Evolutionary conservation across 2,888 invertebrate species (phyloP), one percentile per base, ranked within the genome.

Genomic region (Tetranychus truncatus): DNA sequence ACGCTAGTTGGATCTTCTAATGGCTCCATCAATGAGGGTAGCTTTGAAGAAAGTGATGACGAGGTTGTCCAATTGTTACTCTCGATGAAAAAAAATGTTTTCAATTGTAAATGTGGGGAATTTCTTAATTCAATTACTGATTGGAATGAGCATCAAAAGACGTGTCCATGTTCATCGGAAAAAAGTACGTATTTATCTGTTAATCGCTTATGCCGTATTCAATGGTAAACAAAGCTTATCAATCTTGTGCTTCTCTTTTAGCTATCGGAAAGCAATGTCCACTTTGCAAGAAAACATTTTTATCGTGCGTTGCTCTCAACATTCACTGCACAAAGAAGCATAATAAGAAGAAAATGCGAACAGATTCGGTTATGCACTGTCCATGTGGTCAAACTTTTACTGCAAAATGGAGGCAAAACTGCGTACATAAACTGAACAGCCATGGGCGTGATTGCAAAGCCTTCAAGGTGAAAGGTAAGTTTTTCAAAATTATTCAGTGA

Each of bases 351-450:
- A 69, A 69, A 24, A 69, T 24, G 11, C 20, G 69, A 20, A 69
- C 69, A 5, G 69, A 69, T 21, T 69, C 69, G 0, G 34, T 24
- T 18, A 9, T 69, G 11, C 21, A 69, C 20, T 69, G 69, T 24
- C 69, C 69, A 20, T 69, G 69, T 69, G 69, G 69, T 24, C 20
- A 24, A 24, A 69, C 20, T 11, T 69, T 69, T 20, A 69, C 69
- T 6, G 69, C 69, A n/a, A 69, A 69, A 21, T 69, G 69, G 69
- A 69, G 69, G 34, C 69, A 69, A 69, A 69, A 69, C 34, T 69
- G 69, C 20, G 69, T 69, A 18, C 69, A 69, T 9, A 69, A 69
- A 69, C 34, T 69, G 9, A 69, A 69, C 8, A 69, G 69, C 20
- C 69, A 69, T 69, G 69, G 69, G 20, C 69, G 69, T 6, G 20